These are phyloP conservation scores for Darevskia nairensis DNA, from an alignment of 2,797 vertebrate genomes.

Conservation along the genomic window DNA sequence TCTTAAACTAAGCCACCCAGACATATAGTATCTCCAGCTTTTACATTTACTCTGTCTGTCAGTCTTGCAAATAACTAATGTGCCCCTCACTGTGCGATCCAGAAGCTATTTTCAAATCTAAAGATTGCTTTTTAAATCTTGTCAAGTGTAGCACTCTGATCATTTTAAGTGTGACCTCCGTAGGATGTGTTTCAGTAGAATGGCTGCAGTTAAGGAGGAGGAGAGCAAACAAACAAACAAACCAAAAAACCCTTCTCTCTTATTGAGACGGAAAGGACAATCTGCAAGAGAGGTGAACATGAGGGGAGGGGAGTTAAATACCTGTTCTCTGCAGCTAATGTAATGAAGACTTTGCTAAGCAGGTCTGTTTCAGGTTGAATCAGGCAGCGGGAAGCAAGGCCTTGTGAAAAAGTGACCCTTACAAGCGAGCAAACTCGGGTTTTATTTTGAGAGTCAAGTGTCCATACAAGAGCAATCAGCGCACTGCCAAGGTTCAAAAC, in stretches of 20 bases:
- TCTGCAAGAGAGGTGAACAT: background rate
- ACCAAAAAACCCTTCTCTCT: constrained; percentile 11
- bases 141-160: constrained; percentile 57
- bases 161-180: constrained; percentile 59
- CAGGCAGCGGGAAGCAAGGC: background rate
- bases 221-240: constrained; percentile 35
- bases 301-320: constrained; percentile 26
- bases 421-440: constrained; percentile 59
- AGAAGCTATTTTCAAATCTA: constrained; percentile 60
- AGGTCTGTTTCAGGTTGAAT: constrained; percentile 30
- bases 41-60: constrained; percentile 48
- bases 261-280: constrained; percentile 33
- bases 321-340: constrained; percentile 23
- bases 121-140: constrained; percentile 69
- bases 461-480: constrained; percentile 71
- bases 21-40: constrained; percentile 5
- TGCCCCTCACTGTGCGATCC: constrained; percentile 64
- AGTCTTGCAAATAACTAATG: constrained; percentile 33
- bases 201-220: constrained; percentile 57
- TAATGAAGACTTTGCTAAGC: constrained; percentile 48
- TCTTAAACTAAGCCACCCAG: background rate
- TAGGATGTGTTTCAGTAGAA: constrained; percentile 58
- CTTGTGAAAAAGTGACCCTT: constrained; percentile 59
- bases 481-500: constrained; percentile 71
- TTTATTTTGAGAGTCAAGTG: constrained; percentile 72